Base-by-base conservation (phyloP, 2,888 invertebrate genomes). In the Clunio marinus region DNA sequence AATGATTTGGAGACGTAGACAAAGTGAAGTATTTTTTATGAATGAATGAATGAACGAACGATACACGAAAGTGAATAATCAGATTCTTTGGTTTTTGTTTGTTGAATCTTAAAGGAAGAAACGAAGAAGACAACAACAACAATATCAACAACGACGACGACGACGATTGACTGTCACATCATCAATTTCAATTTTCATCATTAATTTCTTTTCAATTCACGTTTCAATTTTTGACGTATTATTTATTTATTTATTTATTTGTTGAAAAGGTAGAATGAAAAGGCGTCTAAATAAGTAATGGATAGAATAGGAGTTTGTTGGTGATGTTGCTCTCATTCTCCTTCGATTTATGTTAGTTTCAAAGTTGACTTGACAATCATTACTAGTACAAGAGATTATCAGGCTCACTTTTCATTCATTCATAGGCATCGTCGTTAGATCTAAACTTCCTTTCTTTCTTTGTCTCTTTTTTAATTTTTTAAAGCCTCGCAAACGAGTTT, bases 141-240 rank as follows among this genome's bases (percentile, higher is more conserved):
- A n/a, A n/a, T n/a, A n/a, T n/a, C n/a, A n/a, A n/a, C n/a, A n/a
- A n/a, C n/a, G n/a, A n/a, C 15, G 15, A 55, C 10, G 22, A 62
- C 41, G 24, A 25, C 27, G 20, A 45, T 46, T 57, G 55, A 32
- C 57, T 67, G 66, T 67, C 66, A 67, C 66, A 55, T 57, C 66
- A 67, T 67, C 66, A 67, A 67, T 67, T 67, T 67, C 55, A 67
- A 67, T 55, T 67, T 67, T 65, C 24, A 65, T 46, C 63, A 65
- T 65, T 46, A 65, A 41, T 65, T 45, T 46, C 45, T 24, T 65
- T 46, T 27, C 28, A 41, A 41, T 62, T 62, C 41, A 25, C 17
- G 20, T 62, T 46, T 46, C 15, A 20, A 17, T 62, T 65, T 7
- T 65, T 45, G 46, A 65, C 62, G 25, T 37, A 65, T 65, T 65